phyloP scores from a whole-genome alignment of 2,113 vertebrate species.

The cat (Felis catus) region F.catus_Fca126_mat1.0 CM031413.1:72243501-72244000 shows the following conservation, averaged over 20 bases:
- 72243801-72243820: not conserved
- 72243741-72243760: not conserved
- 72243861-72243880: not conserved
- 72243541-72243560: slow-evolving; percentile 25
- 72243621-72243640: not conserved
- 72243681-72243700: not conserved
- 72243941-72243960: not conserved
- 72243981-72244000: slow-evolving; percentile 72
- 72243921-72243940: not conserved
- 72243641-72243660: not conserved
- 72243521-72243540: slow-evolving; percentile 41
- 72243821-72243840: not conserved
- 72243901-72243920: slow-evolving; percentile 14
- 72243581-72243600: not conserved
- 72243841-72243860: not conserved
- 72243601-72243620: not conserved
- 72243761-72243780: not conserved
- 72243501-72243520: slow-evolving; percentile 30
- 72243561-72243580: slow-evolving; percentile 30
- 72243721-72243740: not conserved
- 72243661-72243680: not conserved
- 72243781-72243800: not conserved
- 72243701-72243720: not conserved
- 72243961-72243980: slow-evolving; percentile 42
- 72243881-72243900: not conserved